phyloP scores from a whole-genome alignment of 1,140 invertebrate species.

The Diabrotica undecimpunctata region DNA sequence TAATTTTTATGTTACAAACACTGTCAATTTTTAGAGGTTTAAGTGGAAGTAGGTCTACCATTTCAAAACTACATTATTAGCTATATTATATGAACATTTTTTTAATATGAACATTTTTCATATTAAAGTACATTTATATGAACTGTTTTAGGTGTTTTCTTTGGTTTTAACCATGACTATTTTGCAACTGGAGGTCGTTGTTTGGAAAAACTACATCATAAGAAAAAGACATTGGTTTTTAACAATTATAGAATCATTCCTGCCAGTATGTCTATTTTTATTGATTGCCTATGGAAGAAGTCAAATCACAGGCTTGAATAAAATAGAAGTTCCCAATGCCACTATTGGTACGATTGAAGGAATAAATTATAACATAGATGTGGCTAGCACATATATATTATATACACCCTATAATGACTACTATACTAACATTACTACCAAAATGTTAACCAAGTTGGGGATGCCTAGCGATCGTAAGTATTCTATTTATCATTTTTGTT shows the following conservation, averaged over 20 bases:
- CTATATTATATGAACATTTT: too few relatives aligned
- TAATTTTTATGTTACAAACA: too few relatives aligned
- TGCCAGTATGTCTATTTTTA: conserved; percentile 44
- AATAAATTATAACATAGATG: conserved; percentile 25
- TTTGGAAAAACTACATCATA: conserved; percentile 50
- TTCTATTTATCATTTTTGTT: conserved; percentile 5
- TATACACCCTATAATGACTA: conserved; percentile 44
- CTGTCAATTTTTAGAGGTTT: too few relatives aligned
- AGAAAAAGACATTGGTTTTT: conserved; percentile 47
- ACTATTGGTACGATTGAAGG: conserved; percentile 28
- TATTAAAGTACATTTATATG: too few relatives aligned
- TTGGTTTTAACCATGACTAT: too few relatives aligned
- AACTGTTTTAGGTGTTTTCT: too few relatives aligned
- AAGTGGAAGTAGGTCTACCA: too few relatives aligned
- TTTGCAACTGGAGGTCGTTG: conserved; percentile 34
- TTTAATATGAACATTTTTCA: too few relatives aligned
- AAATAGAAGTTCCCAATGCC: conserved; percentile 30
- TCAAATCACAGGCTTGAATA: conserved; percentile 35
- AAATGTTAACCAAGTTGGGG: conserved; percentile 42
- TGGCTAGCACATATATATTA: conserved; percentile 36
- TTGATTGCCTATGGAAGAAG: conserved; percentile 41
- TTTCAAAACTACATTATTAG: too few relatives aligned
- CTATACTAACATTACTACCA: conserved; percentile 41
- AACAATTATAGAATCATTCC: conserved; percentile 45
- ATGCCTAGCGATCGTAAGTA: conserved; percentile 44